Evolutionary conservation across 2,888 invertebrate species (phyloP), one percentile per base, ranked within the genome.

Genomic region (Campopleginae sp.): DNA sequence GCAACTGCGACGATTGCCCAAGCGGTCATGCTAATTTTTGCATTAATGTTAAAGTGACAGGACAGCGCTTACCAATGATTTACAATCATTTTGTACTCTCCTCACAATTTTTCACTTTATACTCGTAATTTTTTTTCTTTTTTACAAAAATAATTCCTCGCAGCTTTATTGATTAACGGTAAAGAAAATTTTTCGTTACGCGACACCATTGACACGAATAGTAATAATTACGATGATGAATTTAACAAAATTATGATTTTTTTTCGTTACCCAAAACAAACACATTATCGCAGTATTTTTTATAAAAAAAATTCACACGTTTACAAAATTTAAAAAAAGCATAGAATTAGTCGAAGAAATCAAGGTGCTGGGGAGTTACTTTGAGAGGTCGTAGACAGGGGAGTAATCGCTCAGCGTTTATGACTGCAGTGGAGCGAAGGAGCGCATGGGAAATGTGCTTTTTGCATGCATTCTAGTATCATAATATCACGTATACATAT

Each of bases 31-130:
- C 68, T 78, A 80, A 71, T 81, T 77, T 81, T 68, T 85, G 54
- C 77, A 80, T 17, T 86, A 85, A 82, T 86, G 82, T 78, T 80
- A 86, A 86, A 77, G 63, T 70, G 63, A 72, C 68, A 51, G 70
- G 71, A 71, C 80, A 76, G 84, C 77, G 75, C 80, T 82, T 86
- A 85, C 82, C 48, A 19, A 63, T 58, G 82, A 80, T 80, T 63
- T 72, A 85, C 65, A 82, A 79, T 54, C 66, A 48, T 66, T 61
- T 42, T 38, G 42, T 12, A 58, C 38, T 38, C 14, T 63, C 61
- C 27, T 33, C 51, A 31, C 58, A 54, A 61, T 66, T 68, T 54
- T 48, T 63, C 74, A 48, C 8, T 51, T n/a, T n/a, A 19, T 63
- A 17, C 46, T 65, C 23, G 44, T 31, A n/a, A n/a, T 31, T 31